Evolutionary conservation across 2,888 invertebrate genomes (phyloP), one percentile per base, ranked within the genome.

Genomic region (Patella ulyssiponensis): DNA sequence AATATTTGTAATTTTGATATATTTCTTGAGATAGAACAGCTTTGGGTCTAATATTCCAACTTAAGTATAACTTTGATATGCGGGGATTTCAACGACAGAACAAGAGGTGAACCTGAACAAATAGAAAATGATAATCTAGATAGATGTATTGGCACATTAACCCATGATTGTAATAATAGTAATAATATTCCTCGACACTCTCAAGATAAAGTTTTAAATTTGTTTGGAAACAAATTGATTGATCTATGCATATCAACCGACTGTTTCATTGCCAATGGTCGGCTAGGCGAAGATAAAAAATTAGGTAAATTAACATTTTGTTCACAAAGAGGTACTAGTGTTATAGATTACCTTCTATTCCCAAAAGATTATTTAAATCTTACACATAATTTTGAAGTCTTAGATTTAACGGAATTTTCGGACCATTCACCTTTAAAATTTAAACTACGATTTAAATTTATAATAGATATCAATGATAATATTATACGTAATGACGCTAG

Each of bases 241-340:
- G 58, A n/a, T n/a, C n/a, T n/a, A n/a, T n/a, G n/a, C n/a, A n/a
- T n/a, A n/a, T n/a, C n/a, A n/a, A n/a, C n/a, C 17, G 58, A n/a
- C 58, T 58, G 17, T 58, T 17, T 12, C 4, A 58, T n/a, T 15
- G 17, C 5, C n/a, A 58, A 17, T 58, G 58, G 58, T 5, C 3
- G 58, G 17, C 58, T 58, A 58, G 58, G 14, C 17, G 17, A n/a
- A 20, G 58, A 5, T 58, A n/a, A 58, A 5, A 20, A 20, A 9
- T n/a, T 58, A n/a, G 58, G 58, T 58, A 58, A 58, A 58, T 58
- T 58, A 11, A 15, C 58, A 15, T 58, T n/a, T 58, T 58, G 58
- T 15, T 58, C 58, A 17, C 20, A 5, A 20, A 58, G 20, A 58
- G 58, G 58, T 11, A n/a, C 58, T 9, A 58, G 58, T 58, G 20